A percentile compares a stretch with the other conserved stretches of the same genome.
Conservation (phyloP, 1,140 invertebrate genomes). For the Pteromalus puparum region DNA sequence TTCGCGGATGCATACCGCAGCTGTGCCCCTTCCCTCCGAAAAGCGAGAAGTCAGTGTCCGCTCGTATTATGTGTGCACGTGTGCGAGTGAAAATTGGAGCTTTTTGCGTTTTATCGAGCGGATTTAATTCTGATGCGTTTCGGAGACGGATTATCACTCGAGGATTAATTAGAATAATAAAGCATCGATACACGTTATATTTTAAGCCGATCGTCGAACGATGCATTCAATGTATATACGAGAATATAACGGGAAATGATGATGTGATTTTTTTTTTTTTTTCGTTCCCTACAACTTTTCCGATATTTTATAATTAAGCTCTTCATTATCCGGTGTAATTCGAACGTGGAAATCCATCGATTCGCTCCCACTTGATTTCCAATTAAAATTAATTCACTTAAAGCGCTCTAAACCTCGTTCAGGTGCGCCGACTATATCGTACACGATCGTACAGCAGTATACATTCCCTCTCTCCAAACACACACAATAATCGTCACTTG, state of each 20-base stretch:
- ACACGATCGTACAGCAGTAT: too few species aligned
- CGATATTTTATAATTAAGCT: conserved; percentile 24
- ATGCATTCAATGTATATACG: too few species aligned
- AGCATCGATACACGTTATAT: too few species aligned
- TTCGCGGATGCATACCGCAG: too few species aligned
- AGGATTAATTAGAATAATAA: too few species aligned
- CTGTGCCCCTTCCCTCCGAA: not conserved
- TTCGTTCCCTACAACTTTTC: not conserved
- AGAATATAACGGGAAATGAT: too few species aligned
- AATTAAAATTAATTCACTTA: conserved; percentile 32
- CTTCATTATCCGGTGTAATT: conserved; percentile 16
- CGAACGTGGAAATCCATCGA: conserved; percentile 6
- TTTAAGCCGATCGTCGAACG: too few species aligned
- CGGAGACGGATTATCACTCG: too few species aligned
- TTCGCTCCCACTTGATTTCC: not conserved
- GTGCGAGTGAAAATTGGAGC: not conserved
- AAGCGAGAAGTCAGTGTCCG: conserved; percentile 16
- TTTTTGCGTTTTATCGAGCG: not conserved
- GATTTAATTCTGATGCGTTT: too few species aligned
- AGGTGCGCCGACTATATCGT: too few species aligned
- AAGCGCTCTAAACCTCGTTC: not conserved
- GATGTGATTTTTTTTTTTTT: too few species aligned
- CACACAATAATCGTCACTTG: not conserved
- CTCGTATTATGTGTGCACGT: too few species aligned
- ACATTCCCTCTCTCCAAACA: not conserved